Evolutionary conservation across 2,797 vertebrate genomes (phyloP), one percentile per base, ranked within the genome.

Genomic region (Aplochiton taeniatus): DNA sequence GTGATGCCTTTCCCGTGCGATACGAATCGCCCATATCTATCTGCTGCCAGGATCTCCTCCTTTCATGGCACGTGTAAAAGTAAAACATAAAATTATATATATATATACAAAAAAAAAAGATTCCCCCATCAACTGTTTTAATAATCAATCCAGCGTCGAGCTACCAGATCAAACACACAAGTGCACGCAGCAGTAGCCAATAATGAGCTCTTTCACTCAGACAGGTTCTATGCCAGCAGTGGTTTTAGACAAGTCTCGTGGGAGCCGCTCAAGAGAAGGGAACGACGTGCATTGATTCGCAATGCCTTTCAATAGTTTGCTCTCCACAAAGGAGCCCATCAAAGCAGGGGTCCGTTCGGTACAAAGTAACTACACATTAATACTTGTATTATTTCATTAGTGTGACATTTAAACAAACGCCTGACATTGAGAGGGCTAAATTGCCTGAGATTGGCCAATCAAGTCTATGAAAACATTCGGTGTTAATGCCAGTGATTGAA

Each of bases 151-250:
- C 71, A 74, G 77, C 59, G 68, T 31, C 31, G 2, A 31, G 75
- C 80, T 85, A 64, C 69, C 66, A 87, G 87, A 90, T 91, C 87
- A 90, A 89, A 90, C 81, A 80, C 66, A 58, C 81, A 81, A 70
- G 79, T 83, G 73, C 73, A 80, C 61, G 81, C 73, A 58, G 70
- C 61, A 57, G 66, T 72, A 78, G 77, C 74, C 78, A 80, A 71
- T 79, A 82, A 86, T 83, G 72, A 81, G 74, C 58, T 78, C 78
- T 61, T 78, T 78, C 70, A 81, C 63, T 80, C 74, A 71, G 71
- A 69, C 72, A 73, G 69, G 63, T 77, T 72, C 57, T n/a, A 57
- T 70, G 82, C 79, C 75, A 83, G 67, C 75, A 72, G 58, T 73
- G 82, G 81, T 78, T 83, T 73, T 71, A 74, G 79, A 65, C 44